Conservation (phyloP, 2,888 invertebrate species). For the Drosophila rellima region DNA sequence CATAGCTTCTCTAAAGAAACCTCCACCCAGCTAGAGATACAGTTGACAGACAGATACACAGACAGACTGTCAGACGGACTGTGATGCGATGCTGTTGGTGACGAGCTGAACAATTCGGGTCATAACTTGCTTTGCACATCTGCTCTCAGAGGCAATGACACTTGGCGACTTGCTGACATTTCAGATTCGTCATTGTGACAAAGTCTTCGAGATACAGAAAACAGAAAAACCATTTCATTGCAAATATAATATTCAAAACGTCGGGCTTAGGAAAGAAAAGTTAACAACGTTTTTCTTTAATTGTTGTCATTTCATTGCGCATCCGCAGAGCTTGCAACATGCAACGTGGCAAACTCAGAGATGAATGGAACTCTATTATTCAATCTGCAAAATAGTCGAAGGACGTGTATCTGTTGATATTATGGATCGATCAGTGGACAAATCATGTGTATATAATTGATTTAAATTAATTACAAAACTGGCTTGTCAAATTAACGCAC, state of each 20-base stretch:
- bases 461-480: conserved; percentile 69
- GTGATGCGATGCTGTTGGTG: conserved; percentile 23
- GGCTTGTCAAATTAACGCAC: conserved; percentile 65
- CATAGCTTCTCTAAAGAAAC: conserved; percentile 43
- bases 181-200: conserved; percentile 72
- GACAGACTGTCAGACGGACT: conserved; percentile 4
- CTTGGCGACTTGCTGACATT: conserved; percentile 73
- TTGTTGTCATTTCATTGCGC: conserved; percentile 25
- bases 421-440: conserved; percentile 22
- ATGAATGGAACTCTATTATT: conserved; percentile 43
- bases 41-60: conserved; percentile 14
- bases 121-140: conserved; percentile 68
- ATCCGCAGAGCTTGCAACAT: conserved; percentile 25
- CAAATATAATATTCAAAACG: conserved; percentile 25
- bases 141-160: conserved; percentile 73
- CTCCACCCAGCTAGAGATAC: conserved; percentile 39
- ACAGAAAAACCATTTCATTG: conserved; percentile 33
- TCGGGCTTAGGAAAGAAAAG: conserved; percentile 42
- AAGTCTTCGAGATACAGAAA: conserved; percentile 36
- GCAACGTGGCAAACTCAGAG: conserved; percentile 4
- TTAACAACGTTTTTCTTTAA: conserved; percentile 3
- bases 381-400: conserved; percentile 45
- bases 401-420: conserved; percentile 41
- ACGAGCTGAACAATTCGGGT: conserved; percentile 65
- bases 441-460: conserved; percentile 51